Evolutionary conservation across 2,888 invertebrate species (phyloP).

Genomic region (Hololepta plana): DNA sequence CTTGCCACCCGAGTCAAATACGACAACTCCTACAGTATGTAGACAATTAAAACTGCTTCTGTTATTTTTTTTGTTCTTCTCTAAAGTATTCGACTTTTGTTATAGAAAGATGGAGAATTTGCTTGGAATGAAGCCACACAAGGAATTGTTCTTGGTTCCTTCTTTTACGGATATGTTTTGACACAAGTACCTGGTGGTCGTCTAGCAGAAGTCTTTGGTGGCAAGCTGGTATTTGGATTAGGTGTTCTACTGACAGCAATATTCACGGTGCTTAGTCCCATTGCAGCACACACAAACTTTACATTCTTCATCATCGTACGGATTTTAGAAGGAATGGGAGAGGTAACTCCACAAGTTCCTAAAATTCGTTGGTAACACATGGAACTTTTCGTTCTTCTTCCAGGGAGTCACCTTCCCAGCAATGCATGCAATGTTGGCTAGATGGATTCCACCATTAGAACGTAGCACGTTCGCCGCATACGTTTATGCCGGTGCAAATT

Average conservation of each 20-base stretch:
- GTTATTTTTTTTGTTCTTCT: slow-evolving; percentile 1
- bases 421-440: slow-evolving; percentile 83
- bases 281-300: slow-evolving; percentile 51
- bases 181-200: slow-evolving; percentile 70
- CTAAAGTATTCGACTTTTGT: slow-evolving; percentile 5
- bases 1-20: slow-evolving; percentile 27
- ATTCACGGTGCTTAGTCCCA: slow-evolving; percentile 66
- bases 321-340: slow-evolving; percentile 67
- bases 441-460: slow-evolving; percentile 87
- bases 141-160: slow-evolving; percentile 63
- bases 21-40: slow-evolving; percentile 17
- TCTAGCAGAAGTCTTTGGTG: slow-evolving; percentile 72
- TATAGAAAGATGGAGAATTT: slow-evolving; percentile 51
- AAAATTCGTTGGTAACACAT: background rate
- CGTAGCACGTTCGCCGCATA: slow-evolving; percentile 77
- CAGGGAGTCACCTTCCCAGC: slow-evolving; percentile 85
- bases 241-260: slow-evolving; percentile 67
- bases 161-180: slow-evolving; percentile 68
- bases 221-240: slow-evolving; percentile 70
- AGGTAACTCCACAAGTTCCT: too few species aligned
- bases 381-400: slow-evolving; percentile 4
- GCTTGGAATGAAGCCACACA: slow-evolving; percentile 63
- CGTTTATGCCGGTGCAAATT: slow-evolving; percentile 74
- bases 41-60: background rate
- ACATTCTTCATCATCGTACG: slow-evolving; percentile 56